Conservation (phyloP, 2,888 invertebrate species). For the Emmelina monodactyla region DNA sequence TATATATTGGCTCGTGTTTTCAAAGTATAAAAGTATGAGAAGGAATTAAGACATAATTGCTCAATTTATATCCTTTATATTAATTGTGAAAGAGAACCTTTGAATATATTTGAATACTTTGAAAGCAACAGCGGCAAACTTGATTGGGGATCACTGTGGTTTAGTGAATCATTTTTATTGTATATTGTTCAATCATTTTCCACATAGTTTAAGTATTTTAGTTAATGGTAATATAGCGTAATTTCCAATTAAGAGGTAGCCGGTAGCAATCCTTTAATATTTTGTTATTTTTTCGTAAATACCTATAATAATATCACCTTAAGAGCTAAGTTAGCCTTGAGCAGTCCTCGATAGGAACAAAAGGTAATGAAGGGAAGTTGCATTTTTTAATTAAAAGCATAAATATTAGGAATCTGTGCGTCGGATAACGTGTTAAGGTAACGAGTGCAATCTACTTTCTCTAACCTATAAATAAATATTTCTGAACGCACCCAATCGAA, state of each 20-base stretch:
- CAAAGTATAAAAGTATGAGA: too few species aligned
- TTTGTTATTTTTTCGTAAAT: constrained; percentile 61
- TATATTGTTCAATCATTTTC: constrained; percentile 65
- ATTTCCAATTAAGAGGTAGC: constrained; percentile 60
- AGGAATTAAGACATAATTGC: constrained; percentile 32
- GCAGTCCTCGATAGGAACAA: constrained; percentile 52
- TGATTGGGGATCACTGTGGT: constrained; percentile 41
- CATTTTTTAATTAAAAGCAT: constrained; percentile 41
- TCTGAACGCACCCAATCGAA: constrained; percentile 16
- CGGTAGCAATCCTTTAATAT: constrained; percentile 59
- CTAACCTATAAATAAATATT: constrained; percentile 5
- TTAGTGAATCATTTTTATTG: constrained; percentile 64
- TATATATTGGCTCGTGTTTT: constrained; percentile 18
- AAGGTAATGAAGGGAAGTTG: constrained; percentile 61
- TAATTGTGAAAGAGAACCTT: constrained; percentile 19
- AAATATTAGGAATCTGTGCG: constrained; percentile 27
- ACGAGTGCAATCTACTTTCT: constrained; percentile 21
- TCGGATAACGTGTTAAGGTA: constrained; percentile 18
- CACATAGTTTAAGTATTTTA: constrained; percentile 61
- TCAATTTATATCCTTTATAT: constrained; percentile 23
- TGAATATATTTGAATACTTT: constrained; percentile 19
- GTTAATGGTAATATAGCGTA: constrained; percentile 51
- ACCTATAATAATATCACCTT: constrained; percentile 48
- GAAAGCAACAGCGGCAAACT: constrained; percentile 11
- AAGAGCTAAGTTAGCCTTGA: constrained; percentile 53